phyloP scores from a whole-genome alignment of 2,888 invertebrate species.

The Conistra vaccinii region DNA sequence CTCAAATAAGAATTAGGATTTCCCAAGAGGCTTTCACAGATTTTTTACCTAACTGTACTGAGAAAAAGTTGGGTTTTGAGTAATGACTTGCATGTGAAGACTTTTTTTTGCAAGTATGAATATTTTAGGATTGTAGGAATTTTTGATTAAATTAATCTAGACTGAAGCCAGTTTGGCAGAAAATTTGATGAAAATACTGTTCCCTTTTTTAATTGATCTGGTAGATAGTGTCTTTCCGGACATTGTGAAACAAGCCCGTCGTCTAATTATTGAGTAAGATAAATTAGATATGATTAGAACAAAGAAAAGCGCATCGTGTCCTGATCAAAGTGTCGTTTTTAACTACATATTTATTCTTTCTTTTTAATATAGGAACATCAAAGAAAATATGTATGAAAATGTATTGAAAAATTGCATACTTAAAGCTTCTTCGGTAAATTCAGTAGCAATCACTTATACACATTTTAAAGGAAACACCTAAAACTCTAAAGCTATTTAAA shows the following conservation, averaged over 20 bases:
- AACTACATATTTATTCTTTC: background rate
- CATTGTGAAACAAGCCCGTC: background rate
- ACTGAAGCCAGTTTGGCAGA: background rate
- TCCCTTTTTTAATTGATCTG: background rate
- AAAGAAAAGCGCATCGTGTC: background rate
- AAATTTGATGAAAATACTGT: background rate
- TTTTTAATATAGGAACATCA: background rate
- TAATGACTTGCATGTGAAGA: slow-evolving; percentile 29
- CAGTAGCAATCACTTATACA: background rate
- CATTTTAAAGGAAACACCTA: slow-evolving; percentile 24
- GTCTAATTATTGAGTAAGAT: too few relatives aligned
- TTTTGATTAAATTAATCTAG: background rate
- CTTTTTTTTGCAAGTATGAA: slow-evolving; percentile 2
- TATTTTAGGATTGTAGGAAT: background rate
- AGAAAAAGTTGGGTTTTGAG: slow-evolving; percentile 33
- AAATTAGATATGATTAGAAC: background rate
- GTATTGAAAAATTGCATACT: too few relatives aligned
- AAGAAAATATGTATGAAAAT: background rate
- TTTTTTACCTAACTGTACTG: slow-evolving; percentile 65
- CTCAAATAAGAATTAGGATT: slow-evolving; percentile 72
- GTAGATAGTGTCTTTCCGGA: background rate
- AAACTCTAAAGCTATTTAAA: slow-evolving; percentile 49
- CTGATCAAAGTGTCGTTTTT: background rate
- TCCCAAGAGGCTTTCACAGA: slow-evolving; percentile 51
- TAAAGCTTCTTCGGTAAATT: background rate